Conservation (phyloP, 2,797 vertebrate species). For the Eulemur albifrons region DNA sequence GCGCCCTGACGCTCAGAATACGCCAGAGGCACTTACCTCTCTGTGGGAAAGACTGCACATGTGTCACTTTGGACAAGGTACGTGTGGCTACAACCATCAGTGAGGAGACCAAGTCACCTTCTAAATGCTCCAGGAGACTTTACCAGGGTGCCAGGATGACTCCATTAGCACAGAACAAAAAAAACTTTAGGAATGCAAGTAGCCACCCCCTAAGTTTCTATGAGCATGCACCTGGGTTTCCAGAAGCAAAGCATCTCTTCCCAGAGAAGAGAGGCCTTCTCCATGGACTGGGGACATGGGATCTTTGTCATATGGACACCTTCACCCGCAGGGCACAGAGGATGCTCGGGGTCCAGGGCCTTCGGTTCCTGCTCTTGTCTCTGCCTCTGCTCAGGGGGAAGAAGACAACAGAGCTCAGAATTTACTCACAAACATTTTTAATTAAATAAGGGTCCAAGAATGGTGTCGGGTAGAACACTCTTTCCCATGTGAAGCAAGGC, state of each 20-base stretch:
- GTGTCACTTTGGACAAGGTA: not conserved
- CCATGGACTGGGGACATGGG: rapidly evolving
- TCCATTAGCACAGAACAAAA: not conserved
- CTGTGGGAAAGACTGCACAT: not conserved
- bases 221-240: not conserved
- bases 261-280: not conserved
- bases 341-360: not conserved
- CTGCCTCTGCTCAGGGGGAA: not conserved
- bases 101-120: not conserved
- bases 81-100: not conserved
- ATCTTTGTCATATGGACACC: not conserved
- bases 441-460: not conserved
- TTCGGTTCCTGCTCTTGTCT: not conserved
- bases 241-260: not conserved
- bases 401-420: not conserved
- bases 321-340: not conserved
- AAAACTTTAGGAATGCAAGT: not conserved
- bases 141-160: not conserved
- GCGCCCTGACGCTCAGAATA: not conserved
- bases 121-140: not conserved
- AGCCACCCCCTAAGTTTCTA: not conserved
- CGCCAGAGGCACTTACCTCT: rapidly evolving
- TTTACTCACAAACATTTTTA: not conserved
- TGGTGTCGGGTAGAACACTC: too few relatives aligned
- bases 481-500: not conserved